Evolutionary conservation across 2,888 invertebrate species (phyloP).

Genomic region (Drosophila limbata): DNA sequence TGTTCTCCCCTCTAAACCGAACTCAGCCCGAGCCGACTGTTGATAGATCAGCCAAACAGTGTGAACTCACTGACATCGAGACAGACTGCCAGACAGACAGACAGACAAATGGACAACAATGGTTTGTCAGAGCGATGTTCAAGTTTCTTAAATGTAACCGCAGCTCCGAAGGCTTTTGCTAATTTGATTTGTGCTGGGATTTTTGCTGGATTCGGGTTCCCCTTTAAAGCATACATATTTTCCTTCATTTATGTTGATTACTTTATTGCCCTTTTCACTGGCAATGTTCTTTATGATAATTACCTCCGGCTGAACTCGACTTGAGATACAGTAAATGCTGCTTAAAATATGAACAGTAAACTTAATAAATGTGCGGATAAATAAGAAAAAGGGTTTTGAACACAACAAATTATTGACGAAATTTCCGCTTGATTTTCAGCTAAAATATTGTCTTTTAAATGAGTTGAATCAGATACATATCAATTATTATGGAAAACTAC

Average conservation of each 20-base stretch:
- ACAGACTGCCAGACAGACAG: slow-evolving; percentile 16
- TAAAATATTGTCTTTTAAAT: background rate
- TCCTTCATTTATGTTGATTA: slow-evolving; percentile 19
- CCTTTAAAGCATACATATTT: slow-evolving; percentile 23
- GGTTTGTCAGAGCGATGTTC: background rate
- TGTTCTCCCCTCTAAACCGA: slow-evolving; percentile 20
- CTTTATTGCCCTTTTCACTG: slow-evolving; percentile 20
- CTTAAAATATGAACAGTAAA: background rate
- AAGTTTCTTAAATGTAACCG: slow-evolving; percentile 26
- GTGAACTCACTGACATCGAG: slow-evolving; percentile 55
- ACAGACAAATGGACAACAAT: slow-evolving; percentile 14
- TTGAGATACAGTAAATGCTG: background rate
- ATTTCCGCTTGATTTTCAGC: background rate
- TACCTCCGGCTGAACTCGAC: slow-evolving; percentile 2
- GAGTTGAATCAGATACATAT: background rate
- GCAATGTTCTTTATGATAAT: slow-evolving; percentile 36
- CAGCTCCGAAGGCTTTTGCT: slow-evolving; percentile 28
- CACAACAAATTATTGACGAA: background rate
- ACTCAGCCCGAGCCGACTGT: slow-evolving; percentile 52
- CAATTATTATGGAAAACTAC: background rate
- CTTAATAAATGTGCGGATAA: background rate
- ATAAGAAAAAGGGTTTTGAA: background rate
- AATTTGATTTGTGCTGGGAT: slow-evolving; percentile 41
- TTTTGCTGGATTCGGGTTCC: slow-evolving; percentile 36
- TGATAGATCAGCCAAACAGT: slow-evolving; percentile 75